Conservation (phyloP, 2,888 invertebrate genomes). For the Trichacis sp. region DNA sequence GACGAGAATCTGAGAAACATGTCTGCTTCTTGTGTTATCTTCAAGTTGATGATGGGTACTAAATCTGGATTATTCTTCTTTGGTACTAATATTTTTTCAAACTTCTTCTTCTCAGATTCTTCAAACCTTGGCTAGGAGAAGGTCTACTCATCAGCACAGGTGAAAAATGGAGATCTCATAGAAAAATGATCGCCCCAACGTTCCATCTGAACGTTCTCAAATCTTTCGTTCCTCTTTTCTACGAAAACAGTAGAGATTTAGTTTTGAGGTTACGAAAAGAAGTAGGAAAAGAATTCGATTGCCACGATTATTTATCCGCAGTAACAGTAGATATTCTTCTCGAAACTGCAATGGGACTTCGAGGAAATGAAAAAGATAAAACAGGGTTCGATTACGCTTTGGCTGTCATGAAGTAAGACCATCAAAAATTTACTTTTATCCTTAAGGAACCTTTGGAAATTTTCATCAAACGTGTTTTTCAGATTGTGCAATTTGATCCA, state of each 20-base stretch:
- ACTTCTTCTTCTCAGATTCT: constrained; percentile 51
- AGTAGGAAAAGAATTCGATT: constrained; percentile 69
- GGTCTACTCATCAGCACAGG: constrained; percentile 67
- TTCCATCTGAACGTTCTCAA: constrained; percentile 71
- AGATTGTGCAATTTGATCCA: constrained; percentile 73
- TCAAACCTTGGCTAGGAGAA: constrained; percentile 67
- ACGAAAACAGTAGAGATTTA: constrained; percentile 68
- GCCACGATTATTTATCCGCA: constrained; percentile 71
- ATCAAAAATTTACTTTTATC: neutral
- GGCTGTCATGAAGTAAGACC: constrained; percentile 72
- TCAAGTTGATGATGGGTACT: too few relatives aligned
- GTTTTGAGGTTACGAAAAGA: constrained; percentile 65
- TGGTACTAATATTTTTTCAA: too few relatives aligned
- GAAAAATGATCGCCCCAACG: constrained; percentile 72
- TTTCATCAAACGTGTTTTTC: too few relatives aligned
- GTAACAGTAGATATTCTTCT: constrained; percentile 71
- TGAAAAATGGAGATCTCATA: constrained; percentile 70
- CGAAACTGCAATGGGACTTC: constrained; percentile 74
- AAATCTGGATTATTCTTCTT: too few relatives aligned
- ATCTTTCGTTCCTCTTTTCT: constrained; percentile 71
- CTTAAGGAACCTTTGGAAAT: too few relatives aligned
- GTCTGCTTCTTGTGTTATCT: too few relatives aligned
- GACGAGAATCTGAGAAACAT: too few relatives aligned
- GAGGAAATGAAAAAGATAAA: constrained; percentile 68
- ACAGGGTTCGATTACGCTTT: constrained; percentile 72